These are phyloP conservation scores for Chrysomela aeneicollis DNA, from an alignment of 2,888 invertebrate genomes.

Conservation along the genomic window DNA sequence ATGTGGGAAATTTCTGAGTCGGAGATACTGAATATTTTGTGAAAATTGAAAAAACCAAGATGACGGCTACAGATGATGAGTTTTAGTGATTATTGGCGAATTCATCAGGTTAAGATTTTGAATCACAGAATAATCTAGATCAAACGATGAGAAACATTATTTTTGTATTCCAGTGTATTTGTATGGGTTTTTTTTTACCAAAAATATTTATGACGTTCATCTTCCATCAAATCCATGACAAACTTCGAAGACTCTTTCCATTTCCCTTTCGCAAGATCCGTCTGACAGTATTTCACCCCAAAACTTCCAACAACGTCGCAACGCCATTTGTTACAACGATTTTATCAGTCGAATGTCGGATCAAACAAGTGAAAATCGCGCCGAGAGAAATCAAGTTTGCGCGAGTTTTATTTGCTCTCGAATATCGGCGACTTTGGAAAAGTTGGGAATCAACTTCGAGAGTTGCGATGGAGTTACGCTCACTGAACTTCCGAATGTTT, in stretches of 20 bases:
- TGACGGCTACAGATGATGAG: too few relatives aligned
- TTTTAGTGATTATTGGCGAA: too few relatives aligned
- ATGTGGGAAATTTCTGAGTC: too few relatives aligned
- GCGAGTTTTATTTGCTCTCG: constrained; percentile 11
- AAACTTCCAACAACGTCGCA: background rate
- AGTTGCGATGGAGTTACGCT: constrained; percentile 7
- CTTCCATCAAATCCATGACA: background rate
- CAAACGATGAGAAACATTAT: too few relatives aligned
- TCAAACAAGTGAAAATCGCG: constrained; percentile 20
- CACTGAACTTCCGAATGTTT: too few relatives aligned
- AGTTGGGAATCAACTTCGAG: constrained; percentile 15
- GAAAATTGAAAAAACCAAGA: too few relatives aligned
- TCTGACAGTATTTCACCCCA: background rate
- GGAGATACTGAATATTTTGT: too few relatives aligned
- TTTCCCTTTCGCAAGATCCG: background rate
- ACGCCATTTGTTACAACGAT: background rate
- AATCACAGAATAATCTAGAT: too few relatives aligned
- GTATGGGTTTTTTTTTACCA: too few relatives aligned
- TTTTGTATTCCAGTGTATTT: too few relatives aligned
- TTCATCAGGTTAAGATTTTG: too few relatives aligned
- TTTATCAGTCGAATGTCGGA: constrained; percentile 8
- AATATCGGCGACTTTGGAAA: constrained; percentile 9
- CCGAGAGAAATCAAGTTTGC: background rate
- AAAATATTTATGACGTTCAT: too few relatives aligned
- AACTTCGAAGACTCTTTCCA: background rate